Evolutionary conservation across 2,888 invertebrate species (phyloP).

Genomic region (Alloscopus bannaensis): DNA sequence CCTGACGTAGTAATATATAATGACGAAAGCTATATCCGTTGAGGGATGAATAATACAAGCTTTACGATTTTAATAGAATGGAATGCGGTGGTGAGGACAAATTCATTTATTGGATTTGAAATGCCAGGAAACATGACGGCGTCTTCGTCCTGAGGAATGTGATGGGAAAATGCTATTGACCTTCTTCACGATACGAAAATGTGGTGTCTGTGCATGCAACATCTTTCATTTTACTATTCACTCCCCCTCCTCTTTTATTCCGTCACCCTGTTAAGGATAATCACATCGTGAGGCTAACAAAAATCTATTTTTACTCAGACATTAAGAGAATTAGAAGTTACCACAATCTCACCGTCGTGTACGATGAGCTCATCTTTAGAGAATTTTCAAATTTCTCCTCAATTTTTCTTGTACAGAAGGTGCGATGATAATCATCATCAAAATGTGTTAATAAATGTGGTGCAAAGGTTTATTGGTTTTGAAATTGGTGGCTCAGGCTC

Average conservation of each 20-base stretch:
- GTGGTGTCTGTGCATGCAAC: neutral
- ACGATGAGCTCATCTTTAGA: neutral
- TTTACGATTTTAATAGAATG: constrained; percentile 29
- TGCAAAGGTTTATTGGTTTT: constrained; percentile 47
- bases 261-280: no score
- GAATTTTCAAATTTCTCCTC: neutral
- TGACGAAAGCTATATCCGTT: no score
- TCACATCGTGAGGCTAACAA: no score
- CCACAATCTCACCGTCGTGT: constrained; percentile 3
- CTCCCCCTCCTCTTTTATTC: constrained; percentile 1
- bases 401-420: neutral
- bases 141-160: constrained; percentile 16
- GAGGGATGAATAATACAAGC: no score
- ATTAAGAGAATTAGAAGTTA: constrained; percentile 6
- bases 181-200: constrained; percentile 23
- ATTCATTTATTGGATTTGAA: constrained; percentile 26
- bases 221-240: constrained; percentile 1
- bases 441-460: constrained; percentile 20
- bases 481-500: constrained; percentile 38
- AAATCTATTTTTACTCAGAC: constrained; percentile 11
- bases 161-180: constrained; percentile 40
- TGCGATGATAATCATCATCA: constrained; percentile 1
- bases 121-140: constrained; percentile 22
- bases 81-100: constrained; percentile 25
- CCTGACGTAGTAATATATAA: no score